Percentiles rank a stretch among this genome's conserved stretches.
Evolutionary conservation across 2,888 invertebrate species (phyloP).

Genomic region (Argynnis bischoffii): DNA sequence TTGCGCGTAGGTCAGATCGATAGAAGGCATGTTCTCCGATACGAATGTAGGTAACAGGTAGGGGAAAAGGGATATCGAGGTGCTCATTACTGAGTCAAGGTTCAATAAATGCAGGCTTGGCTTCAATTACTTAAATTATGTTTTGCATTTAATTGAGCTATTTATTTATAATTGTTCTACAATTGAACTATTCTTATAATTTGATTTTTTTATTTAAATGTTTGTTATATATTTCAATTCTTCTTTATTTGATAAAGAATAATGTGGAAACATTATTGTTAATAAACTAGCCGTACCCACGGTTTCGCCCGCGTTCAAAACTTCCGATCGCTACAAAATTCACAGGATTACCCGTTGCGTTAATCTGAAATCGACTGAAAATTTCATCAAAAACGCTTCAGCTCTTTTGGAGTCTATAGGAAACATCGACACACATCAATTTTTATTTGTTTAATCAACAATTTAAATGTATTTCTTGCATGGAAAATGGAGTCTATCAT

Average conservation of each 20-base stretch:
- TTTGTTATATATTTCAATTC: neutral
- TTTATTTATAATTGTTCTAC: constrained; percentile 5
- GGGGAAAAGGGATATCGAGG: constrained; percentile 32
- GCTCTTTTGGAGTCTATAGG: too few relatives aligned
- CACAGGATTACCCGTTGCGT: too few relatives aligned
- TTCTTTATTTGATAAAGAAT: neutral
- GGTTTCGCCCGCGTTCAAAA: too few relatives aligned
- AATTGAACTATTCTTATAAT: neutral
- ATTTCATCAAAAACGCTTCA: too few relatives aligned
- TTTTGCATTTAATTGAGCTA: constrained; percentile 1
- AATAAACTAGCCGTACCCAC: too few relatives aligned
- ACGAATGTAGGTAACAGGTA: constrained; percentile 40
- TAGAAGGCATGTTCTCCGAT: constrained; percentile 45
- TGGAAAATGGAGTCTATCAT: too few relatives aligned
- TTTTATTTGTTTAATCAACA: too few relatives aligned
- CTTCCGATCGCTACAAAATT: too few relatives aligned
- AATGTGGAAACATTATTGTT: too few relatives aligned
- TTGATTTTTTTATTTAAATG: neutral
- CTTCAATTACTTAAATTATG: constrained; percentile 10
- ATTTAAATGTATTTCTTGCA: too few relatives aligned
- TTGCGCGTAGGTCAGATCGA: constrained; percentile 73
- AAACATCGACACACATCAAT: too few relatives aligned
- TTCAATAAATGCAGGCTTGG: constrained; percentile 23
- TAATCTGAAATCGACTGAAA: too few relatives aligned
- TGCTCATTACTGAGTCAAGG: constrained; percentile 30